Evolutionary conservation across 2,797 vertebrate species (phyloP).

Genomic region (Sebastes matsubarae): DNA sequence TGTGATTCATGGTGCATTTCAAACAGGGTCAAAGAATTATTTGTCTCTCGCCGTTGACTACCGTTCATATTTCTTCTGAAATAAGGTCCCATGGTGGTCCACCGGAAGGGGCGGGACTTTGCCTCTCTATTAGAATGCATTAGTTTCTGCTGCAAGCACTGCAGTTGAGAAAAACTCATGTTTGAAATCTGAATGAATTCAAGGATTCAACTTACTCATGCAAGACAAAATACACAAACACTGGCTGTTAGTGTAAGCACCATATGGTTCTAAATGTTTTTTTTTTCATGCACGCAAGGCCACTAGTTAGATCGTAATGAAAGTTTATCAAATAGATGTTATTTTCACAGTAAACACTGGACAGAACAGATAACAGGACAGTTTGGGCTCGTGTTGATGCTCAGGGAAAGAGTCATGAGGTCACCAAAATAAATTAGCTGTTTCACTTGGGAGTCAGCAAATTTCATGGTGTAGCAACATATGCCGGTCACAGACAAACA

Average conservation of each 20-base stretch:
- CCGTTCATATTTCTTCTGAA: too few relatives aligned
- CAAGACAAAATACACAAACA: not conserved
- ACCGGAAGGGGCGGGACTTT: too few relatives aligned
- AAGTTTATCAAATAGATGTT: slow-evolving; percentile 22
- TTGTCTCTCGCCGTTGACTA: too few relatives aligned
- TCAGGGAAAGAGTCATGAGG: slow-evolving; percentile 21
- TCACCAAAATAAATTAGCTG: slow-evolving; percentile 10
- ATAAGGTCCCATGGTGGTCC: too few relatives aligned
- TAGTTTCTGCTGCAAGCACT: not conserved
- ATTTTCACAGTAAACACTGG: slow-evolving; percentile 16
- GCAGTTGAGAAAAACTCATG: not conserved
- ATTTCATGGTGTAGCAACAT: slow-evolving; percentile 24
- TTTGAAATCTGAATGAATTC: not conserved
- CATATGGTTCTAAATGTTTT: not conserved
- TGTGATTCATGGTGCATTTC: too few relatives aligned
- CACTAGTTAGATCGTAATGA: slow-evolving; percentile 3
- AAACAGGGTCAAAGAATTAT: too few relatives aligned
- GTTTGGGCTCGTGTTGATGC: slow-evolving; percentile 14
- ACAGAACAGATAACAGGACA: slow-evolving; percentile 8
- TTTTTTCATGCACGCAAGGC: not conserved
- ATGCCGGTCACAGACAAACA: slow-evolving; percentile 8
- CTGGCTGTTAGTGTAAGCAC: not conserved
- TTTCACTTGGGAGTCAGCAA: not conserved
- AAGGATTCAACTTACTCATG: not conserved
- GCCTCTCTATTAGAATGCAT: not conserved